Conservation (phyloP, 2,113 vertebrate genomes). For the Vulpes lagopus region DNA sequence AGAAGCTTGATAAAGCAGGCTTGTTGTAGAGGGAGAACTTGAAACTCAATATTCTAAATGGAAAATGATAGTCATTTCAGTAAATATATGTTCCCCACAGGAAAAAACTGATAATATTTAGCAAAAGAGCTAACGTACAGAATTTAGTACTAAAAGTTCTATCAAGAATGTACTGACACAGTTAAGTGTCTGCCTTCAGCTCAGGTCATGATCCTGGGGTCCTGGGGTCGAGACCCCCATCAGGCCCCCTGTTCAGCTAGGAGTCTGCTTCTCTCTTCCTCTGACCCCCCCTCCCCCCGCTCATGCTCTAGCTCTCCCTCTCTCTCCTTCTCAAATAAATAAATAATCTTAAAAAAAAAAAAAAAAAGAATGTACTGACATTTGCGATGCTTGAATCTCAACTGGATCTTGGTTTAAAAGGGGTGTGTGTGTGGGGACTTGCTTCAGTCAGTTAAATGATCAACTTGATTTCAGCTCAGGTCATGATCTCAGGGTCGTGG, state of each 20-base stretch:
- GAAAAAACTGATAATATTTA: constrained; percentile 50
- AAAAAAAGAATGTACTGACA: background rate
- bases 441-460: background rate
- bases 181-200: background rate
- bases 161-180: background rate
- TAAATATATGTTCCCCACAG: constrained; percentile 45
- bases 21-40: background rate
- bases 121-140: constrained; percentile 12
- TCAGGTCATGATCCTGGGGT: background rate
- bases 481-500: background rate
- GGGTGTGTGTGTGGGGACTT: too few relatives aligned
- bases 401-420: background rate
- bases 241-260: background rate
- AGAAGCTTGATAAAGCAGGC: constrained; percentile 36
- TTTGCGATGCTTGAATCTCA: constrained; percentile 46
- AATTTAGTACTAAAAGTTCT: constrained; percentile 60
- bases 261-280: background rate
- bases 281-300: background rate
- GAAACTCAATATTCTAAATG: constrained; percentile 59
- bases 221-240: background rate
- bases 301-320: background rate
- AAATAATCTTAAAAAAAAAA: background rate
- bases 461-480: background rate
- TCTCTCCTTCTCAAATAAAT: background rate
- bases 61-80: constrained; percentile 58